phyloP scores from a whole-genome alignment of 2,888 invertebrate genomes.

The Chrysolina americana region DNA sequence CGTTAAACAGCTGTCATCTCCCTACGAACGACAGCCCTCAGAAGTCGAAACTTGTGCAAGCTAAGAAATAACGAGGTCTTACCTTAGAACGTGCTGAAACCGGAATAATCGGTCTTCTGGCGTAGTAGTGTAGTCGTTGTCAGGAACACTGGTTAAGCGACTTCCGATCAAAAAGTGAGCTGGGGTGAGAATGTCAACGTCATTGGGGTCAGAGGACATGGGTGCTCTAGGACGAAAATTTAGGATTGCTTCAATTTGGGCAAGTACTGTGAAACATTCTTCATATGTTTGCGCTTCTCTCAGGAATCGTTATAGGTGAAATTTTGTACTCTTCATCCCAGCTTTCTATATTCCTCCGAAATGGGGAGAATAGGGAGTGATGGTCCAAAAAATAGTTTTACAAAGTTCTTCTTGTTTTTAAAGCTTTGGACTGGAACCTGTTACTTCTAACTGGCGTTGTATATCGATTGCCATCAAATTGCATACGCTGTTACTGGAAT shows the following conservation, averaged over 20 bases:
- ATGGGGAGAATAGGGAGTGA: conserved; percentile 37
- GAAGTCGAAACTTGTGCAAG: no score
- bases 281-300: conserved; percentile 52
- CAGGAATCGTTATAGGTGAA: conserved; percentile 43
- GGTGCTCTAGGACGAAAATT: conserved; percentile 55
- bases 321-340: conserved; percentile 20
- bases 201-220: not conserved
- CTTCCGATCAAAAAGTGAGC: not conserved
- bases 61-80: no score
- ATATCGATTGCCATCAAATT: not conserved
- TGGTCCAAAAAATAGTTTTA: not conserved
- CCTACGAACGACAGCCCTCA: no score
- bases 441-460: not conserved
- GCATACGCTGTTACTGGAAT: not conserved
- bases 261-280: conserved; percentile 53
- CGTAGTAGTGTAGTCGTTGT: no score
- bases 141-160: not conserved
- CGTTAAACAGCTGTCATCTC: no score
- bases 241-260: conserved; percentile 54
- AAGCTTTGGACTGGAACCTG: not conserved
- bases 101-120: no score
- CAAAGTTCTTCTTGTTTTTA: not conserved
- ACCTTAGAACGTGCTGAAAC: no score
- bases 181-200: not conserved
- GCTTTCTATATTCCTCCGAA: conserved; percentile 47